Conservation (phyloP, 2,113 vertebrate species). For the Pseudonaja textilis region DNA sequence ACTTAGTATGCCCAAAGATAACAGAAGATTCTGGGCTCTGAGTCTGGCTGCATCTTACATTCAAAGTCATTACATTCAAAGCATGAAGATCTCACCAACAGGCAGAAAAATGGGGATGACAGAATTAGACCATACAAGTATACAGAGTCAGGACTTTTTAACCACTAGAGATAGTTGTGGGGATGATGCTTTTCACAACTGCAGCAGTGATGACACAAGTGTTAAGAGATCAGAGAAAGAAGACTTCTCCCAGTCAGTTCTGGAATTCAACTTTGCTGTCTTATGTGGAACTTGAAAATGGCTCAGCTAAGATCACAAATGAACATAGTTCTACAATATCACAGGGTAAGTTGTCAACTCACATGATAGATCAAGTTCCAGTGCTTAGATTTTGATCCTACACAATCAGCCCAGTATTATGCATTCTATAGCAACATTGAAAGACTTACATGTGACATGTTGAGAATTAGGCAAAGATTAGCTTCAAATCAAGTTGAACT, state of each 20-base stretch:
- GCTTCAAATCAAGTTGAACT: background rate
- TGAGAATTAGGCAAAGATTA: background rate
- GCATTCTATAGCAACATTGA: background rate
- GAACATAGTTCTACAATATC: background rate
- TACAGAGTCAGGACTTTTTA: background rate
- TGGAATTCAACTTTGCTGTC: background rate
- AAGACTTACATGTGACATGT: background rate
- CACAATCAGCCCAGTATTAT: background rate
- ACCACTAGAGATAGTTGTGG: background rate
- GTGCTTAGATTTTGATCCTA: background rate
- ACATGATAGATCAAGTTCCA: background rate
- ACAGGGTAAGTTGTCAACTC: background rate
- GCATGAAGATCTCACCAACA: background rate
- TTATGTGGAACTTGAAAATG: background rate
- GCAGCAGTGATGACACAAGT: background rate
- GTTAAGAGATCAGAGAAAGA: background rate
- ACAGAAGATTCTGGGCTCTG: background rate
- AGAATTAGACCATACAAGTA: background rate
- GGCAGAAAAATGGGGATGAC: background rate
- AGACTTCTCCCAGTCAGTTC: background rate
- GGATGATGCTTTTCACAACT: background rate
- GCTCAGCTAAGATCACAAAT: background rate
- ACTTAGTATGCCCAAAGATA: background rate
- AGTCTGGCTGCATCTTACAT: background rate
- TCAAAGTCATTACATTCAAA: background rate